These are phyloP conservation scores for Paraescarpia echinospica DNA, from an alignment of 1,140 invertebrate genomes.

Conservation along the genomic window DNA sequence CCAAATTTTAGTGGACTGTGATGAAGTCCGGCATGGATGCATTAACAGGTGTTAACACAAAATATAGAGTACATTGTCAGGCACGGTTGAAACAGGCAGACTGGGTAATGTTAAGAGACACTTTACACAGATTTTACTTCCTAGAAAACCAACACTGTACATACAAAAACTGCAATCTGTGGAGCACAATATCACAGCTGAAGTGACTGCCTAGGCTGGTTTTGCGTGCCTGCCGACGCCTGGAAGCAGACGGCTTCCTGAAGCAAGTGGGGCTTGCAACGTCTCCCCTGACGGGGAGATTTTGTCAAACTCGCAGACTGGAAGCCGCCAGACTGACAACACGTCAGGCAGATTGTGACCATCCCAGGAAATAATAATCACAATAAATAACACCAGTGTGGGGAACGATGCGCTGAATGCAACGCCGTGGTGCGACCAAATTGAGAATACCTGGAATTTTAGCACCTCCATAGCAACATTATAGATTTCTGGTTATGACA, in stretches of 20 bases:
- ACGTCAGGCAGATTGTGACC: background rate
- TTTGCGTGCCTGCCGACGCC: background rate
- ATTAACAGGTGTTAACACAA: background rate
- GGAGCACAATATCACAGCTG: background rate
- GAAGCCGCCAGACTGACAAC: background rate
- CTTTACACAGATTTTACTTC: background rate
- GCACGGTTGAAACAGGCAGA: background rate
- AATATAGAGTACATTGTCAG: background rate
- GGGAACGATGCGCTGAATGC: background rate
- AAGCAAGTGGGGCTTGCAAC: background rate
- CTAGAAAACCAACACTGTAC: background rate
- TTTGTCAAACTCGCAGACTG: no score
- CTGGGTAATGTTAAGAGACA: background rate
- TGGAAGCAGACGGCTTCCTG: background rate
- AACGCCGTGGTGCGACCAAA: background rate
- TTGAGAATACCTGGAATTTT: background rate
- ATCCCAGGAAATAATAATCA: conserved; percentile 6
- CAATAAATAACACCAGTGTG: background rate
- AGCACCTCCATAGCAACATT: background rate
- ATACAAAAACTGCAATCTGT: background rate
- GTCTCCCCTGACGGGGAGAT: background rate
- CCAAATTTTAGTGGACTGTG: background rate
- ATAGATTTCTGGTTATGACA: background rate
- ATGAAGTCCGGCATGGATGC: background rate
- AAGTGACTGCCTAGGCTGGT: background rate